phyloP scores from a whole-genome alignment of 2,888 invertebrate species.

The Acanthococcus lagerstroemiae region DNA sequence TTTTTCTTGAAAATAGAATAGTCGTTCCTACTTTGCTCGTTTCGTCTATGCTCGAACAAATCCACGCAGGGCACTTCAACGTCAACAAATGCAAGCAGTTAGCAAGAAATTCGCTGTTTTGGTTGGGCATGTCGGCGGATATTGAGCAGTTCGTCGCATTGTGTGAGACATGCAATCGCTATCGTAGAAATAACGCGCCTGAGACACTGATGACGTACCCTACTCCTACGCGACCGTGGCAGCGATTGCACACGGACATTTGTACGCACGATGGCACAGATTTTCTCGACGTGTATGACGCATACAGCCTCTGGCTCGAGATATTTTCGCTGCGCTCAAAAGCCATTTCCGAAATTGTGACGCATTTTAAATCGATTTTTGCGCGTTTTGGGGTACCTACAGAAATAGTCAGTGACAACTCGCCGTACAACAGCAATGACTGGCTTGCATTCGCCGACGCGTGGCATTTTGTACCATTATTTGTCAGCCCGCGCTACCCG shows the following conservation, averaged over 20 bases:
- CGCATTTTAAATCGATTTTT: background rate
- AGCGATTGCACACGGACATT: background rate
- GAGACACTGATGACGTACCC: background rate
- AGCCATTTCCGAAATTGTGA: background rate
- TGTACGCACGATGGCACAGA: background rate
- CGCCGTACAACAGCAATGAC: background rate
- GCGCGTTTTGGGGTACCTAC: background rate
- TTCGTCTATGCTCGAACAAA: background rate
- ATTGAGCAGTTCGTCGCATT: background rate
- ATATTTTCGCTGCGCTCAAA: background rate
- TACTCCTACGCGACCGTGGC: background rate
- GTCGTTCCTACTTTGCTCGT: background rate
- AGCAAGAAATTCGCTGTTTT: background rate
- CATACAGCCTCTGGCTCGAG: background rate
- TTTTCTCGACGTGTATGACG: background rate
- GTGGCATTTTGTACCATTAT: background rate
- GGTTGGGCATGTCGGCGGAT: background rate
- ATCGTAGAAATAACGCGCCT: conserved; percentile 1
- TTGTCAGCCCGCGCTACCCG: background rate
- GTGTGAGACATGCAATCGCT: background rate
- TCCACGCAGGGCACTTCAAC: background rate
- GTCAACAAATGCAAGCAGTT: background rate
- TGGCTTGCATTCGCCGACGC: background rate
- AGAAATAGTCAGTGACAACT: background rate
- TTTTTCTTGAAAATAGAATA: background rate